Evolutionary conservation across 1,140 invertebrate genomes (phyloP).

Genomic region (Gerris buenoi): DNA sequence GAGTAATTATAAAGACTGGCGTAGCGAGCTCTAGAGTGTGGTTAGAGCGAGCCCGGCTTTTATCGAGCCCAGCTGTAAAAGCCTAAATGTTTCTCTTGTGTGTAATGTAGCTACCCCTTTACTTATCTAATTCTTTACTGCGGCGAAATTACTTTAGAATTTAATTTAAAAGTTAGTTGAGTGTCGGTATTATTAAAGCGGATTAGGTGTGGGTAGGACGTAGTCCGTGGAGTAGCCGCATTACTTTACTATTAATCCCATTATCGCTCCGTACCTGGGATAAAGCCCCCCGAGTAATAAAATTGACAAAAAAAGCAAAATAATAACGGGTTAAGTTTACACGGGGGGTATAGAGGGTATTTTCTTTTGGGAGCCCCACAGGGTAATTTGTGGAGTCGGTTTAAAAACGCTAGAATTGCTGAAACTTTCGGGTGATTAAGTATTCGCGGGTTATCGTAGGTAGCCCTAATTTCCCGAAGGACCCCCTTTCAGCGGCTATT

Average conservation of each 20-base stretch:
- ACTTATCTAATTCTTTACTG: background rate
- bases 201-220: background rate
- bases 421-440: slow-evolving; percentile 4
- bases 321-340: no score
- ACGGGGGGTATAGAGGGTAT: background rate
- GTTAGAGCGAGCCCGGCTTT: no score
- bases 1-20: no score
- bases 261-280: background rate
- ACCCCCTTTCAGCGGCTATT: background rate
- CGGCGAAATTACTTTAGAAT: background rate
- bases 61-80: no score
- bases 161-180: background rate
- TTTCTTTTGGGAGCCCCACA: no score
- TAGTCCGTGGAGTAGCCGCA: no score
- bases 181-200: background rate
- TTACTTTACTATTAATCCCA: background rate
- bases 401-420: background rate
- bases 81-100: no score
- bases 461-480: background rate
- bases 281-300: background rate
- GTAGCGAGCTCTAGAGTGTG: no score
- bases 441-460: slow-evolving; percentile 4
- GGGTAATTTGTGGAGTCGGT: background rate
- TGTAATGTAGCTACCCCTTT: background rate
- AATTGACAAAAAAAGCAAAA: background rate